Percentiles rank a stretch among this genome's conserved stretches.
Evolutionary conservation across 2,113 vertebrate genomes (phyloP).

Genomic region (Prolemur simus): DNA sequence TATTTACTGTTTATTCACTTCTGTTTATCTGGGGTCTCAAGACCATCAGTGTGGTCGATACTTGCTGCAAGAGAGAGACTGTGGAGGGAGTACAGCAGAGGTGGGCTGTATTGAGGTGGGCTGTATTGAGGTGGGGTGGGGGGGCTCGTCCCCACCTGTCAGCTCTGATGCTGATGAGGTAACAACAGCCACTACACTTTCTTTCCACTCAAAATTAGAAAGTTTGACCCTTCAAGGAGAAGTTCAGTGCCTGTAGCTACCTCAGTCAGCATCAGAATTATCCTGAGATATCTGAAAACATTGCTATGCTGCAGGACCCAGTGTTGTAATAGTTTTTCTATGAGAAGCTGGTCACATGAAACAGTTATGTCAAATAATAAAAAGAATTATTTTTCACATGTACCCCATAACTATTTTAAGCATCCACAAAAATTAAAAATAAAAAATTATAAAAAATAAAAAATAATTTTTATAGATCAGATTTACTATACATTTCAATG

Average conservation of each 20-base stretch:
- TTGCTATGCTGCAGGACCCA: background rate
- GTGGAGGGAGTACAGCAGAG: no score
- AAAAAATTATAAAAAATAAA: background rate
- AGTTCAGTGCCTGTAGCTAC: background rate
- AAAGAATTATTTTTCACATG: background rate
- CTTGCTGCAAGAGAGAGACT: slow-evolving; percentile 56
- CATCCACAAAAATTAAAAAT: background rate
- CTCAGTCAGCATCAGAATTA: background rate
- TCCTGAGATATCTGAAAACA: background rate
- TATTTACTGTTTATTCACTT: slow-evolving; percentile 71
- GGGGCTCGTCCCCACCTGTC: slow-evolving; percentile 16
- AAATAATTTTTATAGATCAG: background rate
- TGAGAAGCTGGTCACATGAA: background rate
- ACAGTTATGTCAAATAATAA: background rate
- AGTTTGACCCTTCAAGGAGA: background rate
- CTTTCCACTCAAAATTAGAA: background rate
- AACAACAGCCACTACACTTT: background rate
- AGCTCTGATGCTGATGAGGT: background rate
- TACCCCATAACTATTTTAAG: background rate
- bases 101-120: background rate
- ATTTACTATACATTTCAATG: background rate
- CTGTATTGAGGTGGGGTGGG: background rate
- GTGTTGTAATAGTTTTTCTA: background rate
- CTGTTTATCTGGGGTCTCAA: slow-evolving; percentile 69
- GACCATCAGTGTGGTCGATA: slow-evolving; percentile 23